phyloP scores from a whole-genome alignment of 2,113 vertebrate genomes.

The Eleginops maclovinus region DNA sequence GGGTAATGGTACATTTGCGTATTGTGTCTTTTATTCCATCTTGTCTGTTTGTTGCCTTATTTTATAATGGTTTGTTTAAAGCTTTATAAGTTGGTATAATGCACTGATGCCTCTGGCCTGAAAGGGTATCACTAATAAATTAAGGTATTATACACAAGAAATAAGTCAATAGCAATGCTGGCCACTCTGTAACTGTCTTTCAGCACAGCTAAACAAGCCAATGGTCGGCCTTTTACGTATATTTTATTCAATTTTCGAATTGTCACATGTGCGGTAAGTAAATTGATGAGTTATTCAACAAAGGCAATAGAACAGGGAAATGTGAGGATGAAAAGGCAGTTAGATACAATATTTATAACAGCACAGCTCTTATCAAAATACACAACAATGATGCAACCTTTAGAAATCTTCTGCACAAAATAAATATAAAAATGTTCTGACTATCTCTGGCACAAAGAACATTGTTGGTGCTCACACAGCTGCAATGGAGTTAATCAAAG shows the following conservation, averaged over 20 bases:
- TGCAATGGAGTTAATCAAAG: slow-evolving; percentile 24
- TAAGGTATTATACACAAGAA: neutral
- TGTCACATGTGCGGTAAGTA: neutral
- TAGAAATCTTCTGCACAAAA: slow-evolving; percentile 18
- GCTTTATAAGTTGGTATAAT: neutral
- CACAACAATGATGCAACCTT: slow-evolving; percentile 42
- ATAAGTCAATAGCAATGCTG: neutral
- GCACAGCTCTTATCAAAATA: neutral
- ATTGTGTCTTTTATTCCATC: no score
- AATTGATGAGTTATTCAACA: slow-evolving; percentile 12
- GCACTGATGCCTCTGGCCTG: neutral
- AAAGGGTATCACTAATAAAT: neutral
- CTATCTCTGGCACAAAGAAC: slow-evolving; percentile 7
- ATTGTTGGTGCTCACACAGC: slow-evolving; percentile 23
- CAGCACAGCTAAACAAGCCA: neutral
- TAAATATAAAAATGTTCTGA: neutral
- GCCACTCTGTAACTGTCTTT: neutral
- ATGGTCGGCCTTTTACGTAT: neutral
- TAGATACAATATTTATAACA: slow-evolving; percentile 25
- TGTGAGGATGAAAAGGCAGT: slow-evolving; percentile 20
- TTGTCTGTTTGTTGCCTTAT: neutral
- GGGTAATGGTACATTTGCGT: neutral
- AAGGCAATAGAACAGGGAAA: slow-evolving; percentile 21
- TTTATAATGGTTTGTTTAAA: neutral
- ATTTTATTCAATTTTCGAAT: slow-evolving; percentile 4